A percentile compares a stretch with the other conserved stretches of the same genome.
Conservation (phyloP, 2,888 invertebrate genomes). For the Panzeria rudis region DNA sequence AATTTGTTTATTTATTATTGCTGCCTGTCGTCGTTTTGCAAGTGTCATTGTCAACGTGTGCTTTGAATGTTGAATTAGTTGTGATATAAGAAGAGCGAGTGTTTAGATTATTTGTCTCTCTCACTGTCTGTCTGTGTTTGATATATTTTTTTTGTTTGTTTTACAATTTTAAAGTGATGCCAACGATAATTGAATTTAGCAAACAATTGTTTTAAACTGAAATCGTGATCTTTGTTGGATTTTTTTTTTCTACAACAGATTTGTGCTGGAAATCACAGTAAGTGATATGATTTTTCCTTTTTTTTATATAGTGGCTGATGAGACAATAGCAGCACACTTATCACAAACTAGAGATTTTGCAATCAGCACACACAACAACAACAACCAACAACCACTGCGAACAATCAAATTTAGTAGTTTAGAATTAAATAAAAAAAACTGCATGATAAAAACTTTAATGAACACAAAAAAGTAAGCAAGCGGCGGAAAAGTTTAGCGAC, state of each 20-base stretch:
- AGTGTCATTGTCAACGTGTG: conserved; percentile 72
- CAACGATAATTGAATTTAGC: conserved; percentile 72
- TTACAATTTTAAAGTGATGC: conserved; percentile 65
- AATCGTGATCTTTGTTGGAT: conserved; percentile 69
- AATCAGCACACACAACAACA: conserved; percentile 21
- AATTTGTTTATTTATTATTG: conserved; percentile 49
- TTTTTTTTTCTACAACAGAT: conserved; percentile 55
- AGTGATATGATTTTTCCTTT: conserved; percentile 35
- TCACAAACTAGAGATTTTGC: conserved; percentile 45
- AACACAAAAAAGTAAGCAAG: conserved; percentile 38
- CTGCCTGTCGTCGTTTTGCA: conserved; percentile 41
- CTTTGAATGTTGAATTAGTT: conserved; percentile 69
- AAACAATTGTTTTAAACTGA: conserved; percentile 72
- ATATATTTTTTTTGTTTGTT: neutral
- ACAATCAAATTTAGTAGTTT: conserved; percentile 61
- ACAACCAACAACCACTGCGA: conserved; percentile 23
- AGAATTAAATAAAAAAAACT: conserved; percentile 44
- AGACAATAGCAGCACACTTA: conserved; percentile 64
- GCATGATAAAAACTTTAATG: conserved; percentile 55
- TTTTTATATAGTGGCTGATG: conserved; percentile 18
- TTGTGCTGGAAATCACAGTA: conserved; percentile 65
- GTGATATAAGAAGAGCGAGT: conserved; percentile 38
- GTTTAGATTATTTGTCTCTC: conserved; percentile 35
- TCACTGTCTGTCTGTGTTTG: conserved; percentile 39
- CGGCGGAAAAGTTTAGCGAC: conserved; percentile 59